Conservation (phyloP, 2,113 vertebrate species). For the Scytalopus superciliaris region DNA sequence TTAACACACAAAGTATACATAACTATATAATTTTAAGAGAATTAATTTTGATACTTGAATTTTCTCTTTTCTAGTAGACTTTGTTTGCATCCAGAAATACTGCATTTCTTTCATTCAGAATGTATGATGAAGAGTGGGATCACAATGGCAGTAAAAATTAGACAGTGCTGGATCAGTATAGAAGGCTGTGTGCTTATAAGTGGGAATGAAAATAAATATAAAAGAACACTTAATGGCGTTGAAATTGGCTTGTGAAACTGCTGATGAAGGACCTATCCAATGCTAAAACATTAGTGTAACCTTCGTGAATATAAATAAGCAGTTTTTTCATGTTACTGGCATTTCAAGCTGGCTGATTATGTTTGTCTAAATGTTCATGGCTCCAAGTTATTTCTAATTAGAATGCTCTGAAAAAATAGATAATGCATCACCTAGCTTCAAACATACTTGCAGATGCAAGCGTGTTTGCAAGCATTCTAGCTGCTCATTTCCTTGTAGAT, state of each 20-base stretch:
- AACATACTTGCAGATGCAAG: background rate
- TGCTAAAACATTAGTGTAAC: background rate
- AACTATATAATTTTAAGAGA: background rate
- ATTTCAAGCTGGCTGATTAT: background rate
- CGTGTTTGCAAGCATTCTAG: background rate
- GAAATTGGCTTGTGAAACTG: background rate
- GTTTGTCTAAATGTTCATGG: background rate
- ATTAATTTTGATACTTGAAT: background rate
- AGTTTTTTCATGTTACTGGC: background rate
- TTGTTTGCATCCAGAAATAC: background rate
- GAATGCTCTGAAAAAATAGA: background rate
- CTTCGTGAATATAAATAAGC: background rate
- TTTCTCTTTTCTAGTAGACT: background rate
- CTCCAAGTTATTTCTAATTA: constrained; percentile 16
- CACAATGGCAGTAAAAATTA: background rate
- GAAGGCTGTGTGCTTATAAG: background rate
- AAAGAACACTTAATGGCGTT: background rate
- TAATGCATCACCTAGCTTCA: background rate
- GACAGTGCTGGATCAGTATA: background rate
- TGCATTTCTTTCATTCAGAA: background rate
- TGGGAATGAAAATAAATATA: background rate
- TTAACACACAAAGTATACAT: rapidly evolving
- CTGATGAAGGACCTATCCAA: background rate
- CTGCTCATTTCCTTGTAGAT: background rate
- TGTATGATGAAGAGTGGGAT: background rate